Percentiles rank a stretch among this genome's conserved stretches.
These are phyloP conservation scores for Origma solitaria DNA, from an alignment of 2,113 vertebrate genomes.

Conservation along the genomic window DNA sequence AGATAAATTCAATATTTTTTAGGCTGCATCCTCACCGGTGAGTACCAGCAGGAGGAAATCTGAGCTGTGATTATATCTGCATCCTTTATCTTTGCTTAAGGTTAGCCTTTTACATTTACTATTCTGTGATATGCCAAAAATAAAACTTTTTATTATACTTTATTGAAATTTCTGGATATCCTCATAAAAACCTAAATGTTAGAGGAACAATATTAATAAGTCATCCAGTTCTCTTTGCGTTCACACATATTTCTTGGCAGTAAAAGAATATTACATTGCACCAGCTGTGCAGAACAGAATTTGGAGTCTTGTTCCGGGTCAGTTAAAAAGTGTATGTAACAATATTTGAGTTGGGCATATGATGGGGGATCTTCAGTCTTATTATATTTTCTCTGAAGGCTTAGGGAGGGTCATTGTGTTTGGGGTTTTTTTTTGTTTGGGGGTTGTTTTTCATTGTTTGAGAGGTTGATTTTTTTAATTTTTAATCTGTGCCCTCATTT, in stretches of 20 bases:
- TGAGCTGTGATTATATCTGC: neutral
- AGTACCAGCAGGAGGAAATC: neutral
- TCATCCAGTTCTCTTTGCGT: conserved; percentile 29
- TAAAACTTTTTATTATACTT: conserved; percentile 50
- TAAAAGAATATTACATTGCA: conserved; percentile 47
- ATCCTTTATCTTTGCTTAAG: conserved; percentile 3
- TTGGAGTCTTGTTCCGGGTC: conserved; percentile 58
- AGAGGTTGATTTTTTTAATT: too few relatives aligned
- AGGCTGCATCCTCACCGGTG: neutral
- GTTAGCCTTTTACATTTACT: neutral
- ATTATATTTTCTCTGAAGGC: neutral
- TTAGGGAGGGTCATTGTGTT: neutral
- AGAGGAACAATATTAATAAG: conserved; percentile 71
- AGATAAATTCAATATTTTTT: neutral
- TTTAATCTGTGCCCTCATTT: neutral
- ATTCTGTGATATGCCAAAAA: conserved; percentile 22
- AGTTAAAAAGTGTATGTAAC: conserved; percentile 39
- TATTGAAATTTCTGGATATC: conserved; percentile 57
- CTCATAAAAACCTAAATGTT: conserved; percentile 64
- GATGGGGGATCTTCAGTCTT: neutral
- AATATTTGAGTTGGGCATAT: neutral
- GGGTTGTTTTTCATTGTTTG: too few relatives aligned
- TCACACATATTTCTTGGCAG: conserved; percentile 59
- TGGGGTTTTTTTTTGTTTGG: neutral
- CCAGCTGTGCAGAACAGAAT: conserved; percentile 60